Percentiles rank a stretch among this genome's conserved stretches.
phyloP scores from a whole-genome alignment of 1,140 invertebrate species.

The Melitaea cinxia region DNA sequence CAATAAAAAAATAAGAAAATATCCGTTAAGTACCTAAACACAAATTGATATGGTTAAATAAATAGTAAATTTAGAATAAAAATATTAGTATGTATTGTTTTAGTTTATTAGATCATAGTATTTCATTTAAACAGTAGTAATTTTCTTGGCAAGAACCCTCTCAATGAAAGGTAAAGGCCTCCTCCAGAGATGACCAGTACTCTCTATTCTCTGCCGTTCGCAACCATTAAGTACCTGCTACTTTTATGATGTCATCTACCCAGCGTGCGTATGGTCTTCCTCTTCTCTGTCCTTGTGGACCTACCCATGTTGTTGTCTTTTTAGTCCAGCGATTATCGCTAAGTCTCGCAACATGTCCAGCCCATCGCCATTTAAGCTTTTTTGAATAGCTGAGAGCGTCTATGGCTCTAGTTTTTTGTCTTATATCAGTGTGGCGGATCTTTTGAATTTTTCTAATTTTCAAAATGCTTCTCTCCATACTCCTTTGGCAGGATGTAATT shows the following conservation, averaged over 20 bases:
- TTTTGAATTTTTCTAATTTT: slow-evolving; percentile 25
- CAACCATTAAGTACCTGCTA: slow-evolving; percentile 30
- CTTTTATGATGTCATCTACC: slow-evolving; percentile 31
- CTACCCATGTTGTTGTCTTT: not conserved
- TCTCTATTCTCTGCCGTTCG: slow-evolving; percentile 28
- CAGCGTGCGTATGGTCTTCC: slow-evolving; percentile 28
- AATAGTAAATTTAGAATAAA: too few relatives aligned
- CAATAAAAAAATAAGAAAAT: too few relatives aligned
- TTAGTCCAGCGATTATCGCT: slow-evolving; percentile 21
- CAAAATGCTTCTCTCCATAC: slow-evolving; percentile 28
- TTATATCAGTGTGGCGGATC: slow-evolving; percentile 22
- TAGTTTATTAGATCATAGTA: too few relatives aligned
- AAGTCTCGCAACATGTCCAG: slow-evolving; percentile 10
- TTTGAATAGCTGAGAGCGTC: slow-evolving; percentile 12
- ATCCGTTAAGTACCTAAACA: too few relatives aligned
- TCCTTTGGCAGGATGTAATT: slow-evolving; percentile 24
- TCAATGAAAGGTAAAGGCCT: slow-evolving; percentile 3
- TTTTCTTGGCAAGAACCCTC: slow-evolving; percentile 3
- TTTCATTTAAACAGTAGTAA: too few relatives aligned
- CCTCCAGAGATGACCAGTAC: slow-evolving; percentile 27
- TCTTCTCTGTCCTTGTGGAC: not conserved
- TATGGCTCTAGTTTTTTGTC: slow-evolving; percentile 10
- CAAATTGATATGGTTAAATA: too few relatives aligned
- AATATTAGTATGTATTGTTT: too few relatives aligned
- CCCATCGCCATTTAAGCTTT: slow-evolving; percentile 21